These are phyloP conservation scores for Syngnathoides biaculeatus DNA, from an alignment of 2,113 vertebrate species.

Conservation along the genomic window DNA sequence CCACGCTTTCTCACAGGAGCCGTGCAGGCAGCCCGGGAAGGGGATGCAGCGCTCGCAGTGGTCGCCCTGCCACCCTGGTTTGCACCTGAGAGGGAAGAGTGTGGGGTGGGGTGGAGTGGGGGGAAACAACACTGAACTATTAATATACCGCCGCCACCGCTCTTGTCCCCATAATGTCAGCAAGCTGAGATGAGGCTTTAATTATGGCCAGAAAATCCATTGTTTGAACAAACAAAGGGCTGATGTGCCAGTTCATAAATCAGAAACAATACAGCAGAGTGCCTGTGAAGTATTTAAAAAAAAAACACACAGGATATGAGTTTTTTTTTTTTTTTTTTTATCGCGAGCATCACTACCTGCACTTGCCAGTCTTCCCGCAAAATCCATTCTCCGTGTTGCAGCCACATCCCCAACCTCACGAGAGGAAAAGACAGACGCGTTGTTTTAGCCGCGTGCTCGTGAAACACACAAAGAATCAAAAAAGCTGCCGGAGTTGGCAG, in stretches of 20 bases:
- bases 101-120: no score
- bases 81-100: no score
- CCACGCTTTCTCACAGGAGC: slow-evolving; percentile 85
- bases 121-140: slow-evolving; percentile 32
- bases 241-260: slow-evolving; percentile 24
- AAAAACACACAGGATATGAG: slow-evolving; percentile 2
- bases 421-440: slow-evolving; percentile 25
- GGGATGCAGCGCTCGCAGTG: slow-evolving; percentile 84
- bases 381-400: slow-evolving; percentile 82
- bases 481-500: not conserved
- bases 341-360: slow-evolving; percentile 79
- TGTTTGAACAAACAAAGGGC: slow-evolving; percentile 26
- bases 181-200: not conserved
- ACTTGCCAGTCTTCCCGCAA: slow-evolving; percentile 83
- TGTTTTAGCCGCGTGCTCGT: not conserved
- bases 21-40: slow-evolving; percentile 83
- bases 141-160: slow-evolving; percentile 27
- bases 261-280: not conserved
- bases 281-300: not conserved
- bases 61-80: slow-evolving; percentile 86
- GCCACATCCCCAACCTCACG: slow-evolving; percentile 78
- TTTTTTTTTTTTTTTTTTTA: not conserved
- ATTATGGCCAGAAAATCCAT: not conserved
- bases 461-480: slow-evolving; percentile 26
- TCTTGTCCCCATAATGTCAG: not conserved